Base-by-base conservation (phyloP, 2,888 invertebrate genomes). In the Torymus texanus region DNA sequence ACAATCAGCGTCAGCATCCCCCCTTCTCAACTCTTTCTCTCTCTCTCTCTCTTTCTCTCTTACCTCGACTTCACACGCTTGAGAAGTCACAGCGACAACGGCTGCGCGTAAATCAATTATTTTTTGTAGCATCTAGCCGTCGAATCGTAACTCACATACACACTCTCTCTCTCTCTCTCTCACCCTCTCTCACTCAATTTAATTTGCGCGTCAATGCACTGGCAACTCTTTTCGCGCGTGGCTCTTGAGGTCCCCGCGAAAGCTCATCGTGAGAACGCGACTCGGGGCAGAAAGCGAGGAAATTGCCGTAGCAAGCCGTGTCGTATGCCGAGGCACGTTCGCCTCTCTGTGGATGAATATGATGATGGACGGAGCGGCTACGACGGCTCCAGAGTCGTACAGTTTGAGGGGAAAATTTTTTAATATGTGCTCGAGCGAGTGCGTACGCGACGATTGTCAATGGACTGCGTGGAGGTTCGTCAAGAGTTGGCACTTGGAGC, bases 251-350 rank as follows among this genome's bases (percentile, higher is more conserved):
- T 21, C 21, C 56, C 56, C 56, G 55, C 51, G 55, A 55, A 18
- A n/a, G 41, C 24, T 70, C 50, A 74, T 78, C 81, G 80, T 83
- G 83, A 81, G 82, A 82, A 79, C 77, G 82, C 78, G 81, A 83
- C 79, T 75, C 81, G 75, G 12, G 16, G 2, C 16, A 58, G 50
- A 65, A 56, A 59, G 68, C 67, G 68, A 66, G 70, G n/a, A 68
- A 65, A 71, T 72, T 65, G 66, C 58, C 50, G 66, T 88, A 88
- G 87, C 88, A 87, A 87, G 89, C 89, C 41, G 87, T 86, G 89
- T 89, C 90, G 88, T 87, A 88, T 88, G 89, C 88, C 82, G 81
- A 87, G 87, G 88, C 90, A 89, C 90, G 90, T 89, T 78, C 82
- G 79, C 81, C 78, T 62, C 62, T 24, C 14, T 1, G 14, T 55